Evolutionary conservation across 2,797 vertebrate species (phyloP), one percentile per base, ranked within the genome.

Genomic region (Danio albolineatus): DNA sequence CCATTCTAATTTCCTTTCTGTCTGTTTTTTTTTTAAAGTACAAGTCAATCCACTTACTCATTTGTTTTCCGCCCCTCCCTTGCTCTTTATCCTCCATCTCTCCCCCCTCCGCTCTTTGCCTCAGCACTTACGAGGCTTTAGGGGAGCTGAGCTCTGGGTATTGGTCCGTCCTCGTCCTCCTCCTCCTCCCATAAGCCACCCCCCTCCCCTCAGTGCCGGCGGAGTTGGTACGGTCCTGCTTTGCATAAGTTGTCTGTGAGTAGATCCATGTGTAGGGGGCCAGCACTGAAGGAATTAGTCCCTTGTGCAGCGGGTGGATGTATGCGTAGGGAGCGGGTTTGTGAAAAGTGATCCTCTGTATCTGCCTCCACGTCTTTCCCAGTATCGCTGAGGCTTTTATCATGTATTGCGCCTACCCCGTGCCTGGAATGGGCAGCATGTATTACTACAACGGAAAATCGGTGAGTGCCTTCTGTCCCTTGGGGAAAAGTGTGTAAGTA

Each of bases 361-460:
- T 85, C 87, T 87, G 86, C 81, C 80, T 88, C 46, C 86, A 85
- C 82, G 86, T 78, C 87, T 88, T 84, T 84, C 85, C 13, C 74
- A 46, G 74, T 73, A 86, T 89, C 90, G 88, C 89, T 87, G 60
- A 91, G 89, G 92, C 87, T 93, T 12, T 70, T 66, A 96, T 87
- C 93, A 99, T 99, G 97, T 98, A 98, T 93, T 99, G 98, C 90
- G 96, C 98, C 60, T 98, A 98, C 91, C 96, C 97, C 78, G 96
- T 98, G 87, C 96, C 98, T 91, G 97, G 97, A 92, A 96, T 97
- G 96, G 96, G 95, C 92, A 96, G 93, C 92, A 98, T 99, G 97
- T 99, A 98, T 94, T 98, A 97, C 94, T 99, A 97, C 95, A 98
- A 97, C 89, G 97, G 98, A 71, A 98, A 98, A 94, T 98, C 96